Base-by-base conservation (phyloP, 2,113 vertebrate species). In the Malaclemys terrapin region DNA sequence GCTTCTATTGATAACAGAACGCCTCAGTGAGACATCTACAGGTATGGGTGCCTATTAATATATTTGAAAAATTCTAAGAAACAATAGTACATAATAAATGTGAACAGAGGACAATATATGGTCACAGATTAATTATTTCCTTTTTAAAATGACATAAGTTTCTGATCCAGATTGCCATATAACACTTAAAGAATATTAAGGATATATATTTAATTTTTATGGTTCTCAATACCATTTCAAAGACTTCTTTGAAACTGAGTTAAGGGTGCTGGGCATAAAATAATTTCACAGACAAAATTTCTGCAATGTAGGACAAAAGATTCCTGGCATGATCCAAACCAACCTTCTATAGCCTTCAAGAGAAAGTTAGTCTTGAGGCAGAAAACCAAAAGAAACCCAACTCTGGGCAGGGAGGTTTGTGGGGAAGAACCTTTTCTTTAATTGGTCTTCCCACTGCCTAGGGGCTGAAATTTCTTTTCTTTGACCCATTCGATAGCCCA, bases 61-160 rank as follows among this genome's bases (percentile, higher is more conserved):
- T 45, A 45, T 47, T 81, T 38, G n/a, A 72, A 38, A 54, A 78
- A 80, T 88, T 96, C 82, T 50, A 87, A 96, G 50, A 89, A 93
- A 87, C 57, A 25, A 35, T 79, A 65, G 84, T 52, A 91, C 27
- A 1, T 50, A 59, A 75, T 91, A 59, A 91, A 76, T 27, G 50
- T 5, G 3, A 89, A 92, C 65, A 72, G 75, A 83, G 75, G 24
- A 29, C 47, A 89, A 11, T 13, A 8, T 62, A 84, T 93, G 54
- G 5, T 20, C 1, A 0, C 82, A 88, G 91, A 88, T 79, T 42
- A 86, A n/a, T 93, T 57, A 42, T 75, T 88, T 94, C 72, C 5
- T 90, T 57, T 90, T 88, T 53, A 86, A 87, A 31, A 22, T 53
- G 84, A n/a, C 35, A 89, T 94, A 85, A 47, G 91, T 45, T 79